Evolutionary conservation across 2,888 invertebrate genomes (phyloP).

Genomic region (Megamerina dolium): DNA sequence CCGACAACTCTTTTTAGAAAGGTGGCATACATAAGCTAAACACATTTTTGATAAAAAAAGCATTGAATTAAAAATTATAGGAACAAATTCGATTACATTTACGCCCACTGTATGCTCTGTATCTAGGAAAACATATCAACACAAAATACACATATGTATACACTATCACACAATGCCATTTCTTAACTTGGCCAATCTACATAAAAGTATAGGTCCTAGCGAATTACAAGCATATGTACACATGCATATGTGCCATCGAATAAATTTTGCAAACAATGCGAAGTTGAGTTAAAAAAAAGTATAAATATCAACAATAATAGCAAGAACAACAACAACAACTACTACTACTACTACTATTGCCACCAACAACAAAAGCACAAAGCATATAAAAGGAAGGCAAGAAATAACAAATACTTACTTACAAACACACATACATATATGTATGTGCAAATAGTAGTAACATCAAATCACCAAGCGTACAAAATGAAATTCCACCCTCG

Average conservation of each 20-base stretch:
- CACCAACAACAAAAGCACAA: slow-evolving; percentile 4
- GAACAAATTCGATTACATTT: too few relatives aligned
- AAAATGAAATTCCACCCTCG: slow-evolving; percentile 20
- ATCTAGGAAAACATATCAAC: too few relatives aligned
- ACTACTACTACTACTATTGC: slow-evolving; percentile 12
- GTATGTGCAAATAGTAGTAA: slow-evolving; percentile 4
- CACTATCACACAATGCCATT: slow-evolving; percentile 2
- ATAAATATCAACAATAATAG: too few relatives aligned
- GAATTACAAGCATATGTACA: too few relatives aligned
- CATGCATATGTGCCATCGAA: slow-evolving; percentile 2
- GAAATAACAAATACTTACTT: too few relatives aligned
- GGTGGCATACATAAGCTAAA: too few relatives aligned
- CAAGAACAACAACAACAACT: background rate
- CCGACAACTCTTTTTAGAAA: too few relatives aligned
- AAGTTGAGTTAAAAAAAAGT: background rate
- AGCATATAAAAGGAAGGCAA: slow-evolving; percentile 3
- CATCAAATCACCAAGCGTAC: slow-evolving; percentile 9
- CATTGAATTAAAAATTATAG: too few relatives aligned
- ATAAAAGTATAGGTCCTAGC: slow-evolving; percentile 23
- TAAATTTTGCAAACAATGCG: slow-evolving; percentile 1
- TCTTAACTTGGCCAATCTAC: slow-evolving; percentile 20
- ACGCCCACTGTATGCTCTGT: too few relatives aligned
- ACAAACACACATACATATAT: too few relatives aligned
- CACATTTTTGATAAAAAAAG: too few relatives aligned
- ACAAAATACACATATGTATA: background rate